These are phyloP conservation scores for Trinectes maculatus DNA, from an alignment of 2,113 vertebrate genomes.

Conservation along the genomic window DNA sequence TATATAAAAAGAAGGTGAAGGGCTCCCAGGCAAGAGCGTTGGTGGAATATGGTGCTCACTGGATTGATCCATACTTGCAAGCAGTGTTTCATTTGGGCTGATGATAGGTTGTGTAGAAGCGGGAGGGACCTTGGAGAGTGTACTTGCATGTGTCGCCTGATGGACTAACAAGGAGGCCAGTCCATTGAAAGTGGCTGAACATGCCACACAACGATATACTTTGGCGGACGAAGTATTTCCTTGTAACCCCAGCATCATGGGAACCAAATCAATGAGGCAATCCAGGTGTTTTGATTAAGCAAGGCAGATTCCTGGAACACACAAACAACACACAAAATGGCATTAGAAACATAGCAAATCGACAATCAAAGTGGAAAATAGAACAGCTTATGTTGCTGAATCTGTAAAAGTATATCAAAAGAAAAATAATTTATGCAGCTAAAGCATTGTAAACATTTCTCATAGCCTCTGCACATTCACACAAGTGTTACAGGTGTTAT, in stretches of 20 bases:
- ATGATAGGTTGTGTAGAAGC: conserved; percentile 36
- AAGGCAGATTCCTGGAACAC: conserved; percentile 49
- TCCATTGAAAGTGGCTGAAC: conserved; percentile 79
- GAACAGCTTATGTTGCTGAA: too few species aligned
- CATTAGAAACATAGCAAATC: not conserved
- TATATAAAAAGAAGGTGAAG: conserved; percentile 62
- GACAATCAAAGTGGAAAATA: not conserved
- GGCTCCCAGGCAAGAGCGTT: conserved; percentile 26
- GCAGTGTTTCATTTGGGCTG: conserved; percentile 37
- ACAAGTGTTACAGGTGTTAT: too few species aligned
- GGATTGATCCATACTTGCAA: conserved; percentile 57
- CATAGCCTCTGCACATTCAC: too few species aligned
- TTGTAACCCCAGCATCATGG: conserved; percentile 81
- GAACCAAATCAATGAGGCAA: conserved; percentile 3
- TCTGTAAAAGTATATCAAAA: too few species aligned
- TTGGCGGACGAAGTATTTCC: conserved; percentile 73
- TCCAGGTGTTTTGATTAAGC: conserved; percentile 26
- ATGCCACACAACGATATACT: conserved; percentile 81
- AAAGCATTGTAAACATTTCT: too few species aligned
- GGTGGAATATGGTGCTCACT: conserved; percentile 37
- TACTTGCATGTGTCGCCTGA: conserved; percentile 68
- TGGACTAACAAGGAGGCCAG: conserved; percentile 82
- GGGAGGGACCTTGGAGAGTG: conserved; percentile 38
- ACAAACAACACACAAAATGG: conserved; percentile 40
- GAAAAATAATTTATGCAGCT: too few species aligned